Conservation (phyloP, 2,113 vertebrate species). For the Larimichthys crocea region DNA sequence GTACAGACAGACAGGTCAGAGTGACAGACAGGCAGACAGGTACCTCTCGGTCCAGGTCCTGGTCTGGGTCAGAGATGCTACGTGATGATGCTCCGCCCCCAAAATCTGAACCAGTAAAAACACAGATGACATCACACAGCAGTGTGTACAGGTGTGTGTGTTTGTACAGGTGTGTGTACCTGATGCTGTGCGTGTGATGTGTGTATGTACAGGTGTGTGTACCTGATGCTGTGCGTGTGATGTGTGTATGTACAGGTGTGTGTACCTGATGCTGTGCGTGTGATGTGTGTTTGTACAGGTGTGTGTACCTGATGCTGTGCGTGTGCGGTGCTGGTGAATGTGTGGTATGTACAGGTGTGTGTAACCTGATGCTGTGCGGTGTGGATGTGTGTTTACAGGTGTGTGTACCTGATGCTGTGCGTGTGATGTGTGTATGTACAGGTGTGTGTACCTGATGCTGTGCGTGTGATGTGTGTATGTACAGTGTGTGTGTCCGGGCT, state of each 20-base stretch:
- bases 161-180: neutral
- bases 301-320: no score
- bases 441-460: constrained; percentile 87
- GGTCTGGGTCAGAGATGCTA: constrained; percentile 89
- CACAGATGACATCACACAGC: neutral
- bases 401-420: constrained; percentile 90
- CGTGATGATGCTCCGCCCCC: constrained; percentile 87
- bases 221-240: neutral
- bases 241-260: neutral
- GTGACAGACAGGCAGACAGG: neutral
- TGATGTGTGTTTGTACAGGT: no score
- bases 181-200: no score
- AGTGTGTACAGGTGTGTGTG: no score
- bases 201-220: neutral
- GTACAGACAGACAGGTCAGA: constrained; percentile 36
- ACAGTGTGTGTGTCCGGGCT: constrained; percentile 55
- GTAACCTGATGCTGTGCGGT: constrained; percentile 60
- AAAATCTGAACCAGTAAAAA: constrained; percentile 81
- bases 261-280: neutral
- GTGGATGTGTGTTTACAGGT: neutral
- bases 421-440: constrained; percentile 66
- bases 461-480: constrained; percentile 87
- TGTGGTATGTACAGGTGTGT: neutral
- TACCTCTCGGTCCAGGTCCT: constrained; percentile 95
- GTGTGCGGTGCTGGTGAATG: no score